A percentile compares a stretch with the other conserved stretches of the same genome.
These are phyloP conservation scores for Melieria omissa DNA, from an alignment of 2,888 invertebrate species.

Conservation along the genomic window DNA sequence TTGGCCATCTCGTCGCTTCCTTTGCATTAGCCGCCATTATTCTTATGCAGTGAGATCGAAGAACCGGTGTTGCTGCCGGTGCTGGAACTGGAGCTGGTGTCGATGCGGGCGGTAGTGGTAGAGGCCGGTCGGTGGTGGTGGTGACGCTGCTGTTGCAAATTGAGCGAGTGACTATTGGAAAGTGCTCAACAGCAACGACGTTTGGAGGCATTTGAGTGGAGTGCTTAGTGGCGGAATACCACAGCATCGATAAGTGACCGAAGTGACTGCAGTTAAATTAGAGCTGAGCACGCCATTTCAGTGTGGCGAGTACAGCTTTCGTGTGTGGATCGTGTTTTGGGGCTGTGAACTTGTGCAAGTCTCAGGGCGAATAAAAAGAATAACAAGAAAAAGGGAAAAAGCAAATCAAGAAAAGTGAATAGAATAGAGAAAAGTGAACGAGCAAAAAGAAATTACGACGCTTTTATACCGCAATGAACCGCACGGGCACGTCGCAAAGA, in stretches of 20 bases:
- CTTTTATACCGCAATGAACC: background rate
- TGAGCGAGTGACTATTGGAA: conserved; percentile 50
- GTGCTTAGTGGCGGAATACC: too few relatives aligned
- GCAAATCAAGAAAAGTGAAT: background rate
- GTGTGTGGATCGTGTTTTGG: conserved; percentile 59
- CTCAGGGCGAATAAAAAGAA: background rate
- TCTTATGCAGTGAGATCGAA: conserved; percentile 44
- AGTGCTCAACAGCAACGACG: conserved; percentile 49
- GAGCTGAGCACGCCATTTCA: conserved; percentile 56
- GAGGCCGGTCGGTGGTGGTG: background rate
- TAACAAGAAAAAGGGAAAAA: background rate
- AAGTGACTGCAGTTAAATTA: conserved; percentile 55
- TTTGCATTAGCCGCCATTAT: conserved; percentile 54
- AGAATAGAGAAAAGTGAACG: conserved; percentile 7
- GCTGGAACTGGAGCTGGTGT: conserved; percentile 31
- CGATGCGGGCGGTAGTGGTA: background rate
- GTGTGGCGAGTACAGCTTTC: conserved; percentile 64
- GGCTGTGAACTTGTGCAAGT: background rate
- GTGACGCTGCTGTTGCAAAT: conserved; percentile 33
- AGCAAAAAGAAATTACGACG: background rate
- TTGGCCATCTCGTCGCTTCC: too few relatives aligned
- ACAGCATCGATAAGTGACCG: conserved; percentile 9
- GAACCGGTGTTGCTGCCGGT: conserved; percentile 30
- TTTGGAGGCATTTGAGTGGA: too few relatives aligned
- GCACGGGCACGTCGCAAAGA: too few relatives aligned